Percentiles rank a stretch among this genome's conserved stretches.
Evolutionary conservation across 2,888 invertebrate genomes (phyloP).

Genomic region (Aporophyla nigra): DNA sequence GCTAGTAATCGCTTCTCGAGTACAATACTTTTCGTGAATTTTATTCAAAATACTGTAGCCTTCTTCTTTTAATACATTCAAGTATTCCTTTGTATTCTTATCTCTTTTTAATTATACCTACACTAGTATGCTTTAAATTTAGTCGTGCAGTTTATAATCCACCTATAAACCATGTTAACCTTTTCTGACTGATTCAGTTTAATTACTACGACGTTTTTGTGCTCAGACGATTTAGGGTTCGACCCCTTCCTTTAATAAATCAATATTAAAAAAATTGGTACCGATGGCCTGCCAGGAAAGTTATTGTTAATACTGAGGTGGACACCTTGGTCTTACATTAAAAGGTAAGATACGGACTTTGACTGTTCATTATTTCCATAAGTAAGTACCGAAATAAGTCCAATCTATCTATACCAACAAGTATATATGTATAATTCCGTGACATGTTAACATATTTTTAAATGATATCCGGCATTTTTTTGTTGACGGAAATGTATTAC

Average conservation of each 20-base stretch:
- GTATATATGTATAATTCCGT: conserved; percentile 28
- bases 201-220: not conserved
- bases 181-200: not conserved
- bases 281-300: not conserved
- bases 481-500: conserved; percentile 58
- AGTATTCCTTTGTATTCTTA: too few relatives aligned
- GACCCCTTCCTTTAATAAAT: not conserved
- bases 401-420: not conserved
- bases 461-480: conserved; percentile 61
- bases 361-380: not conserved
- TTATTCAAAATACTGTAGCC: too few relatives aligned
- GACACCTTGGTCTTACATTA: not conserved
- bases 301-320: not conserved
- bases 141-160: conserved; percentile 2
- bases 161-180: not conserved
- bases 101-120: too few relatives aligned
- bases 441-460: conserved; percentile 39
- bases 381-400: conserved; percentile 2
- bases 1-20: too few relatives aligned
- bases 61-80: too few relatives aligned
- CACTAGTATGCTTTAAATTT: not conserved
- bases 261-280: too few relatives aligned
- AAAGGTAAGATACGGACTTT: not conserved
- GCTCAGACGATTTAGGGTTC: not conserved
- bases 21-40: too few relatives aligned